Evolutionary conservation across 2,797 vertebrate genomes (phyloP).

Genomic region (Rachycentron canadum): DNA sequence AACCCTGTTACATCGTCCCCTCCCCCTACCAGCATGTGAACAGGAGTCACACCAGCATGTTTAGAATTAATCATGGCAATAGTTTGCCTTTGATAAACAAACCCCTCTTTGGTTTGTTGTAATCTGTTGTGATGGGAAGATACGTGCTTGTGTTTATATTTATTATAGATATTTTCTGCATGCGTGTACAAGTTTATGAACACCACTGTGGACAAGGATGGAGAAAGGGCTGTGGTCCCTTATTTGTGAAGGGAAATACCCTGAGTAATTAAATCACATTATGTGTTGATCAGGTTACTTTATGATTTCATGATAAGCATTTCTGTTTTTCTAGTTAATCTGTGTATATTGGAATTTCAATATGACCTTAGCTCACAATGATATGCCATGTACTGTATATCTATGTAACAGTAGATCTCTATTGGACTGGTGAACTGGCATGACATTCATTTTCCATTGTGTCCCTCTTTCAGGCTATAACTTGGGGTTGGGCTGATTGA

Average conservation of each 20-base stretch:
- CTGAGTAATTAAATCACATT: constrained; percentile 16
- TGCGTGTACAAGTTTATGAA: too few relatives aligned
- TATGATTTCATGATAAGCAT: neutral
- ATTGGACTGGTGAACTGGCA: constrained; percentile 13
- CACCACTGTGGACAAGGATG: too few relatives aligned
- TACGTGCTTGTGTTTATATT: neutral
- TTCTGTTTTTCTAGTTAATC: neutral
- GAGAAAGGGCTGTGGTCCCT: neutral
- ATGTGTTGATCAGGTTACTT: neutral
- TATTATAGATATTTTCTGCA: too few relatives aligned
- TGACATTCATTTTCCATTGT: constrained; percentile 39
- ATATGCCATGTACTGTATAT: neutral
- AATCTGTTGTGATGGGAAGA: neutral
- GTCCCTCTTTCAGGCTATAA: neutral
- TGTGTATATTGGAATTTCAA: neutral
- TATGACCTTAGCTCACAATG: neutral
- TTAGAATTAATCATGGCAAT: neutral
- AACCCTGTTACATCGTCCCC: constrained; percentile 24
- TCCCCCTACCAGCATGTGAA: constrained; percentile 26
- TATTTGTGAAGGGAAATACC: neutral
- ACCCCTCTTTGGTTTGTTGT: neutral
- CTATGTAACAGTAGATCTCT: constrained; percentile 6
- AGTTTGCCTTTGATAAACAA: constrained; percentile 14
- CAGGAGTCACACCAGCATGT: constrained; percentile 25
- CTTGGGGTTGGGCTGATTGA: neutral